These are phyloP conservation scores for Melanargia galathea DNA, from an alignment of 2,888 invertebrate genomes.

Conservation along the genomic window DNA sequence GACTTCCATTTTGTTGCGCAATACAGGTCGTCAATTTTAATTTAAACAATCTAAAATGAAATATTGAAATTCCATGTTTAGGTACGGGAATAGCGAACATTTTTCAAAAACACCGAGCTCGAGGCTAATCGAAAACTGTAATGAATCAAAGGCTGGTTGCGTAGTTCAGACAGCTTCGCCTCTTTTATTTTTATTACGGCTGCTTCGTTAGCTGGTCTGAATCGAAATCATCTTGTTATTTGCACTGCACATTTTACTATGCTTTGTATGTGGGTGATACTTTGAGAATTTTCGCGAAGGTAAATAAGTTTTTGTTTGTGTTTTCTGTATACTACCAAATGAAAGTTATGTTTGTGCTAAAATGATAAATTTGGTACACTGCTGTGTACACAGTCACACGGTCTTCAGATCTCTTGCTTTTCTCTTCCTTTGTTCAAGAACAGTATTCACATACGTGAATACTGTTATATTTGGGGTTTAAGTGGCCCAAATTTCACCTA, in stretches of 20 bases:
- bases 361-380: too few relatives aligned
- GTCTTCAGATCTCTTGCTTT: too few relatives aligned
- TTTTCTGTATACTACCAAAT: background rate
- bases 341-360: too few relatives aligned
- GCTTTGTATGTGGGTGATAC: conserved; percentile 16
- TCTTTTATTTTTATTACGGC: conserved; percentile 60
- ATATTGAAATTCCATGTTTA: conserved; percentile 20
- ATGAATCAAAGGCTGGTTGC: conserved; percentile 78
- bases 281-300: conserved; percentile 10
- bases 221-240: conserved; percentile 55
- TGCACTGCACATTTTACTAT: conserved; percentile 24
- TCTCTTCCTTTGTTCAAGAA: too few relatives aligned
- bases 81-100: conserved; percentile 30
- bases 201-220: conserved; percentile 67
- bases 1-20: background rate
- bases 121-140: conserved; percentile 75
- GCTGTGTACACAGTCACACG: too few relatives aligned
- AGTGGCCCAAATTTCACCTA: too few relatives aligned
- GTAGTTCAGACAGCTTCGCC: conserved; percentile 58
- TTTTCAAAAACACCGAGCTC: conserved; percentile 38
- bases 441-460: too few relatives aligned
- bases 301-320: background rate
- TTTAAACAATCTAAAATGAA: conserved; percentile 16
- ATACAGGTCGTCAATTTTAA: background rate
- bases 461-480: too few relatives aligned